Conservation (phyloP, 2,797 vertebrate genomes). For the Podarcis lilfordi region DNA sequence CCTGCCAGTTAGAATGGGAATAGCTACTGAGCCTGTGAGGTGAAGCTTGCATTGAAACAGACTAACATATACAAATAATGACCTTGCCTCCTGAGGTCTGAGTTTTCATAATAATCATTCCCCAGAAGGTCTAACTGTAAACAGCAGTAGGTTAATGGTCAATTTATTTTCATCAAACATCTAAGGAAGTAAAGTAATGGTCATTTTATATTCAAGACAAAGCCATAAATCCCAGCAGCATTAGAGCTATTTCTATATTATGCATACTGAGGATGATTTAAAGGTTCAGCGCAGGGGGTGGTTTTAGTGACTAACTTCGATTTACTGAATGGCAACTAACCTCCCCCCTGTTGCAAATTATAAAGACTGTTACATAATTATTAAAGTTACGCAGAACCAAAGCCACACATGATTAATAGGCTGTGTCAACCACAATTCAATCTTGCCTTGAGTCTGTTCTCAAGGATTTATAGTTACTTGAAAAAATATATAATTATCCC, state of each 20-base stretch:
- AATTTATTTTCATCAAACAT: constrained; percentile 39
- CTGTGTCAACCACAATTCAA: background rate
- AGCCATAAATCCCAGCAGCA: constrained; percentile 26
- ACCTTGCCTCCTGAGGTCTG: background rate
- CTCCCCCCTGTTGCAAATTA: background rate
- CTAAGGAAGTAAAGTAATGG: constrained; percentile 15
- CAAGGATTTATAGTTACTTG: background rate
- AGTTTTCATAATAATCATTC: background rate
- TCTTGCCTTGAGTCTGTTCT: background rate
- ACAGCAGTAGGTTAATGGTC: background rate
- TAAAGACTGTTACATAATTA: background rate
- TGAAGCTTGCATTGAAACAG: constrained; percentile 1
- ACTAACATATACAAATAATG: background rate
- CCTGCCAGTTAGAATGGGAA: background rate
- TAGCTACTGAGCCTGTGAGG: background rate
- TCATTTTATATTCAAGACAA: constrained; percentile 31
- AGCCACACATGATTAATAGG: background rate
- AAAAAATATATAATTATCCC: background rate
- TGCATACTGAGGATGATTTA: background rate
- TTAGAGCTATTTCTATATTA: constrained; percentile 10
- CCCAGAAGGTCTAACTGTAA: constrained; percentile 29
- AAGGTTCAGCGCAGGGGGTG: background rate
- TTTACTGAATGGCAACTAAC: constrained; percentile 22
- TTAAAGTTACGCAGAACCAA: constrained; percentile 7
- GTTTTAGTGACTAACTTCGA: constrained; percentile 17